Base-by-base conservation (phyloP, 2,113 vertebrate genomes). In the Neodon shergylaensis region DNA sequence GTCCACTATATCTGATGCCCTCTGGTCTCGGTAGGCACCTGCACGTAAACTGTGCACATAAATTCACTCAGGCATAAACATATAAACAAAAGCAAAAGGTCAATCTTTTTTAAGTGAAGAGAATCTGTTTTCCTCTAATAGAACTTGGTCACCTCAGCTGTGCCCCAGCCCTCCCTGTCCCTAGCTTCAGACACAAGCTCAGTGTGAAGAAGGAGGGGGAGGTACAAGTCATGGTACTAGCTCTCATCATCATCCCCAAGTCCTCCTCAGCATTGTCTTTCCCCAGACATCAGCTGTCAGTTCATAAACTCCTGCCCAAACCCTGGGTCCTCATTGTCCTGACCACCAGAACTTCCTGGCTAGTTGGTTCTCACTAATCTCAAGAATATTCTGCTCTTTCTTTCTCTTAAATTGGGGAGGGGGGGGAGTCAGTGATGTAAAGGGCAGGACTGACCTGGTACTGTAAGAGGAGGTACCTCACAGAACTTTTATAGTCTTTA, bases 211-310 rank as follows among this genome's bases (percentile, higher is more conserved):
- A 70, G 58, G 42, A 17, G 28, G 42, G n/a, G 28, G 49, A 19
- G 10, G 0, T 7, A 1, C 1, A 3, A 7, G 13, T 68, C 47
- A 33, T 13, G 6, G 7, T 66, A 1, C 16, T 85, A 1, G 0
- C 0, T 2, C 24, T n/a, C 28, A 31, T 17, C n/a, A 22, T 82
- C 14, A 10, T 68, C 61, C 19, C 26, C 52, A 54, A 47, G 31
- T 76, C 36, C 36, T 63, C 77, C 36, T n/a, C 24, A 58, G 14
- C 21, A 63, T n/a, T 73, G 12, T 22, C 74, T 42, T 52, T 6
- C 28, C 28, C 8, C 5, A 5, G 44, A 24, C 36, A 22, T 66
- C 2, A 1, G n/a, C 63, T 12, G 16, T 70, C 87, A 58, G 4
- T 65, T 82, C 90, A 70, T 14, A 0, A 49, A 42, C 49, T 52